phyloP scores from a whole-genome alignment of 2,888 invertebrate genomes.

The Podabrus alpinus region DNA sequence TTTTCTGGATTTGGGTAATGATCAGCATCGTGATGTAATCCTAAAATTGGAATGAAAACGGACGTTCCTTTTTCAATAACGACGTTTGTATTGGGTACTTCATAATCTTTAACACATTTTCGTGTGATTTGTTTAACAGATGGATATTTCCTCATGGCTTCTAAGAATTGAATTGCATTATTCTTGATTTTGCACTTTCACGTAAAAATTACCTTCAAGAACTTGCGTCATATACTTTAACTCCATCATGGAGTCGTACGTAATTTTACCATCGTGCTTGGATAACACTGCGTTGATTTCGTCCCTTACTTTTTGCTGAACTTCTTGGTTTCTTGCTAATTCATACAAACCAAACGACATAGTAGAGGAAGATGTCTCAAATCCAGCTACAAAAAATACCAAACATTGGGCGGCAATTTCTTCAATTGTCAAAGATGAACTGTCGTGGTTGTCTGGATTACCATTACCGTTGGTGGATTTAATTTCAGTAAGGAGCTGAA shows the following conservation, averaged over 20 bases:
- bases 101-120: slow-evolving; percentile 38
- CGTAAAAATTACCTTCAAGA: slow-evolving; percentile 42
- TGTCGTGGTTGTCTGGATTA: too few species aligned
- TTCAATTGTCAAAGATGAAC: neutral
- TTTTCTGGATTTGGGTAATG: slow-evolving; percentile 6
- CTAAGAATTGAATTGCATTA: slow-evolving; percentile 44
- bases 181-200: slow-evolving; percentile 41
- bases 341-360: slow-evolving; percentile 58
- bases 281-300: slow-evolving; percentile 53
- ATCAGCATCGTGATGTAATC: neutral
- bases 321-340: slow-evolving; percentile 54
- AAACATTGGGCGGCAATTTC: slow-evolving; percentile 40
- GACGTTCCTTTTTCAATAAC: slow-evolving; percentile 47
- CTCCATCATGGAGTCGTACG: slow-evolving; percentile 56
- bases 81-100: slow-evolving; percentile 42
- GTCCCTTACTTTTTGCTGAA: slow-evolving; percentile 53
- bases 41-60: neutral
- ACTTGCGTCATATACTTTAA: slow-evolving; percentile 58
- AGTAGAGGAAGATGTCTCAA: slow-evolving; percentile 50
- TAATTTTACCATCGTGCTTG: slow-evolving; percentile 51
- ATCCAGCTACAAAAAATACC: slow-evolving; percentile 46
- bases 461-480: neutral
- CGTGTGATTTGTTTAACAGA: slow-evolving; percentile 39
- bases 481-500: neutral
- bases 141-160: slow-evolving; percentile 50